Base-by-base conservation (phyloP, 1,140 invertebrate species). In the Leguminivora glycinivorella region DNA sequence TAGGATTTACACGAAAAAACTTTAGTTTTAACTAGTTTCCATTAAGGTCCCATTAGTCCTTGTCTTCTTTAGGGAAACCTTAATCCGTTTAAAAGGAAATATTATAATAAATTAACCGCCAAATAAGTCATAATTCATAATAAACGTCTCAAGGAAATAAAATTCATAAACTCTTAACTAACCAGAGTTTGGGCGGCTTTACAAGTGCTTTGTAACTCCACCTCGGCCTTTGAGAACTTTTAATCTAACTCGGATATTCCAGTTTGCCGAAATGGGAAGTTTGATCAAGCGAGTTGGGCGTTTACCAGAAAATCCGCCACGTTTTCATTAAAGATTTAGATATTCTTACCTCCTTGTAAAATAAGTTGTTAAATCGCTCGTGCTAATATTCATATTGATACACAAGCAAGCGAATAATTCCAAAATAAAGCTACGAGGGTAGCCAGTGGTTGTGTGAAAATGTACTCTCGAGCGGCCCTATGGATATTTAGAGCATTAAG, bases 271-370 rank as follows among this genome's bases (percentile, higher is more conserved):
- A 52, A 52, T 52, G 47, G 47, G 47, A 52, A 52, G 47, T 52
- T 52, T 52, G 47, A 52, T 52, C 47, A 52, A 52, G 47, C 47
- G 47, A 52, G 47, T 52, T 52, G 47, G 47, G 47, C 47, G 47
- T 52, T 52, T 52, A 52, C 47, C 47, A 52, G 47, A 52, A 52
- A 52, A 52, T 22, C 19, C 47, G 47, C 47, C 47, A 52, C 47
- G 47, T 52, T 52, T 52, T 52, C 47, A 52, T 52, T 52, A 52
- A 52, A 52, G 47, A 19, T 52, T 9, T 17, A 22, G 47, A 52
- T n/a, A n/a, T n/a, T n/a, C n/a, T n/a, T n/a, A n/a, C n/a, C n/a
- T n/a, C n/a, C n/a, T n/a, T n/a, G n/a, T n/a, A n/a, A n/a, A n/a
- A n/a, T n/a, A n/a, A n/a, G n/a, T n/a, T n/a, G n/a, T n/a, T n/a